Conservation (phyloP, 2,888 invertebrate species). For the Phorcus lineatus region DNA sequence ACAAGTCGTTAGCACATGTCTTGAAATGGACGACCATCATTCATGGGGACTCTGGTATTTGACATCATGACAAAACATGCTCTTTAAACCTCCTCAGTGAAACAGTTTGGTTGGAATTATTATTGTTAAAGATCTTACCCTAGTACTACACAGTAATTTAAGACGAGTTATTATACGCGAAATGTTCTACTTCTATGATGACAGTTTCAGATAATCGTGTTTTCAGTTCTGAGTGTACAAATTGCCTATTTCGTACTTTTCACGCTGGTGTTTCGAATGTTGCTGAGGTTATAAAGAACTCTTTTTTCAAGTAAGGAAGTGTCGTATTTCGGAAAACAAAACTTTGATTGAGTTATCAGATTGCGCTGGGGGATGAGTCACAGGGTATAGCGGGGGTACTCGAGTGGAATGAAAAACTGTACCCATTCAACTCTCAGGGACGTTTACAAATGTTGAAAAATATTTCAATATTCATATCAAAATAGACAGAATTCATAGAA, state of each 20-base stretch:
- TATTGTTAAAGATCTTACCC: not conserved
- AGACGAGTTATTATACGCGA: not conserved
- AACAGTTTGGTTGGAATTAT: not conserved
- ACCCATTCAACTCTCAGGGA: not conserved
- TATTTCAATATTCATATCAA: no score
- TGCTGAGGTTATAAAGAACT: not conserved
- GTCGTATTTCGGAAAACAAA: constrained; percentile 1
- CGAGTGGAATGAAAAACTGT: not conserved
- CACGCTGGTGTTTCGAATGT: not conserved
- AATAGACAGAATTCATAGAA: no score
- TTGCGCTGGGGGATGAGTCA: not conserved
- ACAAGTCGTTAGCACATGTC: constrained; percentile 3
- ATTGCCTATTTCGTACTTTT: not conserved
- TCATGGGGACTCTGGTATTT: not conserved
- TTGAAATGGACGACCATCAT: not conserved
- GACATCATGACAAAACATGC: constrained; percentile 13
- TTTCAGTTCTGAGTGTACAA: not conserved
- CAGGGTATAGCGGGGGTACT: not conserved
- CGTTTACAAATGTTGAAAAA: not conserved
- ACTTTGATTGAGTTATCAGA: not conserved
- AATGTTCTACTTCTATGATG: not conserved
- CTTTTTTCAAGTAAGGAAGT: not conserved
- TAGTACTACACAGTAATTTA: not conserved
- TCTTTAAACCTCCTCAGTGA: not conserved
- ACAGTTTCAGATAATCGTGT: not conserved